Base-by-base conservation (phyloP, 2,888 invertebrate species). In the Scotopteryx bipunctaria region DNA sequence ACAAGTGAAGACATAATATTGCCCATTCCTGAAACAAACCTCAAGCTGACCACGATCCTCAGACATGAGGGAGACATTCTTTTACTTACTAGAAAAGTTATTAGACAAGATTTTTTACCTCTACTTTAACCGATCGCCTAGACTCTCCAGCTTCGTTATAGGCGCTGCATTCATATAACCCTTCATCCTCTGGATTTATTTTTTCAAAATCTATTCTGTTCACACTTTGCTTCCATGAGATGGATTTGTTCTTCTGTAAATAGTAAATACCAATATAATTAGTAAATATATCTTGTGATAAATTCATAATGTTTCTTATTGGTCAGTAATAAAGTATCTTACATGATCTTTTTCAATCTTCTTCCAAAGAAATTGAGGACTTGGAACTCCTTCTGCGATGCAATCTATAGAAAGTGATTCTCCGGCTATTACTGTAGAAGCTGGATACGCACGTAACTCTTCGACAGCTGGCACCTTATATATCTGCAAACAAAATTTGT, bases 161-260 rank as follows among this genome's bases (percentile, higher is more conserved):
- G 0, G 83, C 86, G 17, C 55, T 66, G 52, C 89, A 90, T 57
- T 81, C 73, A 36, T 89, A 90, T 1, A 56, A 66, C 0, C 89
- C 89, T 16, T 68, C 67, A 41, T 89, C 87, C 9, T 73, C 64
- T 5, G 66, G 61, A 40, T 55, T 43, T 6, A 82, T 59, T 1
- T 45, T 69, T 2, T 78, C 65, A 44, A 88, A 81, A 37, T 64
- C 55, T 27, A 89, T 68, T 6, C 61, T 73, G 41, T 81, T 83
- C 1, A 67, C 55, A 1, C 66, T 61, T 64, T 75, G 64, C 8
- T 56, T 56, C 79, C 77, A 83, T 2, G 71, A 73, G 2, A 50
- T 45, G 14, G 69, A 76, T 8, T 27, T 27, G 5, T 15, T 27
- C n/a, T 17, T 31, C 27, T 29, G 42, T 23, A 25, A 23, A 37